Base-by-base conservation (phyloP, 2,888 invertebrate species). In the Anoncus sp. region DNA sequence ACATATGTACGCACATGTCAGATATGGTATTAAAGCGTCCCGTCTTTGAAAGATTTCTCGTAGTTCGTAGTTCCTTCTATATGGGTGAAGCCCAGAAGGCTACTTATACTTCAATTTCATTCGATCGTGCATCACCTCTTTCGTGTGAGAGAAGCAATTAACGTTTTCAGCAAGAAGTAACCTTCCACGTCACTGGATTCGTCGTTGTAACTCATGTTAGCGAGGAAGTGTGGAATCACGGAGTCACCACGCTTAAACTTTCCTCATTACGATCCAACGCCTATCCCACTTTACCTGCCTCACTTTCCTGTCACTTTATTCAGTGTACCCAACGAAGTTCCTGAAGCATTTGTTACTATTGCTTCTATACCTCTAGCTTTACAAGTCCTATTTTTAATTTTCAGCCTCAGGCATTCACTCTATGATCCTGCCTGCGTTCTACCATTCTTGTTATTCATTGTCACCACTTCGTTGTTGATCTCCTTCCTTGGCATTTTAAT, bases 121-220 rank as follows among this genome's bases (percentile, higher is more conserved):
- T 43, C 38, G 59, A 59, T 16, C 10, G 57, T 38, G 38, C 38
- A 35, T 57, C 38, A 18, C 35, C 22, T 38, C 18, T 14, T 43
- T 53, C 38, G 27, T 62, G 62, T 85, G 83, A 81, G 84, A 85
- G 89, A 88, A 86, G 87, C 86, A 89, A 89, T 89, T 89, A 89
- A 88, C 81, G 78, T 76, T 81, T 76, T 79, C 77, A 72, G 73
- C 63, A 65, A 73, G 75, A 79, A 67, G 43, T 45, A 59, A 62
- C 18, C 12, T 67, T 43, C 81, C 65, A 74, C 74, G 81, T 81
- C 73, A 73, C 74, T 63, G 69, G 53, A 27, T 71, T 63, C 77
- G 72, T 59, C 74, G 79, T 75, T 77, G 73, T 73, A 67, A 76
- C 74, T 71, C 72, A 74, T 63, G 75, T 66, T 60, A 38, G 63